Conservation (phyloP, 2,888 invertebrate species). For the Hemaris fuciformis region DNA sequence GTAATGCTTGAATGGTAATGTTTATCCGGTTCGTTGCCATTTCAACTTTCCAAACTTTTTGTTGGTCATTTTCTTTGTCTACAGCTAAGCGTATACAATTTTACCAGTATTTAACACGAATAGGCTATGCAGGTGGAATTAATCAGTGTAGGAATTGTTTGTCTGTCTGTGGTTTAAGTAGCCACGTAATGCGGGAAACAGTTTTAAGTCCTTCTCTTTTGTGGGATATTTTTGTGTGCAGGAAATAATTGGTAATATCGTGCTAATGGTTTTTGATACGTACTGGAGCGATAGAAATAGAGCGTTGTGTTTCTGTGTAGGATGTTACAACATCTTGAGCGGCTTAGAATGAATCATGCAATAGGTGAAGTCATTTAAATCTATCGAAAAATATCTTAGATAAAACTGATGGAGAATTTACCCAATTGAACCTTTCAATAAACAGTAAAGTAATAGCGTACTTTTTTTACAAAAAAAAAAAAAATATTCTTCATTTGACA, state of each 20-base stretch:
- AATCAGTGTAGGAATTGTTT: background rate
- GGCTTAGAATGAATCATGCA: background rate
- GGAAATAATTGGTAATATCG: background rate
- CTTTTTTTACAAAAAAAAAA: too few relatives aligned
- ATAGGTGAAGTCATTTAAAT: background rate
- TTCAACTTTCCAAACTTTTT: background rate
- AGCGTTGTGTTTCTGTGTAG: background rate
- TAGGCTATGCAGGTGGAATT: background rate
- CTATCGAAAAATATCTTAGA: too few relatives aligned
- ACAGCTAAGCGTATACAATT: background rate
- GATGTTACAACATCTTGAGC: background rate
- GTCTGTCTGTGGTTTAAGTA: background rate
- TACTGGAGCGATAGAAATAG: background rate
- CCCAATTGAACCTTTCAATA: too few relatives aligned
- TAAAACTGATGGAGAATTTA: too few relatives aligned
- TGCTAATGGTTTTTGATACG: background rate
- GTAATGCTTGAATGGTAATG: constrained; percentile 3
- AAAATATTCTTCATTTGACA: too few relatives aligned
- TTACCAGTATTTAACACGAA: background rate
- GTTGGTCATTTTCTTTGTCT: background rate
- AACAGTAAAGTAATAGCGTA: too few relatives aligned
- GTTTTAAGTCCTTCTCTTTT: background rate
- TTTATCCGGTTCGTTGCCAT: background rate
- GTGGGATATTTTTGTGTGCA: background rate
- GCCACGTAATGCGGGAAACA: background rate